Evolutionary conservation across 2,113 vertebrate genomes (phyloP).

Genomic region (Myrmecobius fasciatus): DNA sequence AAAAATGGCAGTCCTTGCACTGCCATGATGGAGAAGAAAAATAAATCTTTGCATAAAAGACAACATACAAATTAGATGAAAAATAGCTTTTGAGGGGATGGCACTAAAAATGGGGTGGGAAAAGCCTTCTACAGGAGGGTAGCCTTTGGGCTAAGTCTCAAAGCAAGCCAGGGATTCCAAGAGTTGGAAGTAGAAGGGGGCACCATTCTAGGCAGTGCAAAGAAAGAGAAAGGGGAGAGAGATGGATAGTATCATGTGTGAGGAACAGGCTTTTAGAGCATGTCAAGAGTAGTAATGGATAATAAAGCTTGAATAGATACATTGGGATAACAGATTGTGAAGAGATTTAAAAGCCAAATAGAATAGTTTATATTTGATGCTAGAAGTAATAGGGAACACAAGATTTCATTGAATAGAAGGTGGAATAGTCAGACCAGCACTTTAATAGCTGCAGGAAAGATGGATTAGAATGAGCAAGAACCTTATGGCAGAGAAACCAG

Average conservation of each 20-base stretch:
- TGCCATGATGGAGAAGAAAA: no score
- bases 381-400: not conserved
- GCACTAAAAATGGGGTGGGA: no score
- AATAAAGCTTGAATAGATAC: not conserved
- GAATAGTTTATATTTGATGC: not conserved
- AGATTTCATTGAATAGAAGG: not conserved
- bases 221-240: not conserved
- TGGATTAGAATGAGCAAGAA: not conserved
- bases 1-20: no score
- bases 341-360: not conserved
- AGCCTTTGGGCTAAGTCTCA: not conserved
- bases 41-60: no score
- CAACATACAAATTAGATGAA: no score
- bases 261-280: not conserved
- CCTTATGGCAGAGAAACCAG: not conserved
- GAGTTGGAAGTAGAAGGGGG: not conserved
- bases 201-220: not conserved
- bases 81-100: no score
- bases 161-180: not conserved
- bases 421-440: not conserved
- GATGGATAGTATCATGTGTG: not conserved
- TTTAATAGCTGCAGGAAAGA: not conserved
- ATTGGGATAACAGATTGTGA: not conserved
- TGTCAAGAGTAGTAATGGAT: not conserved
- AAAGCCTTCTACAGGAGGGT: no score